Conservation (phyloP, 1,140 invertebrate species). For the Drosophila neocordata region DNA sequence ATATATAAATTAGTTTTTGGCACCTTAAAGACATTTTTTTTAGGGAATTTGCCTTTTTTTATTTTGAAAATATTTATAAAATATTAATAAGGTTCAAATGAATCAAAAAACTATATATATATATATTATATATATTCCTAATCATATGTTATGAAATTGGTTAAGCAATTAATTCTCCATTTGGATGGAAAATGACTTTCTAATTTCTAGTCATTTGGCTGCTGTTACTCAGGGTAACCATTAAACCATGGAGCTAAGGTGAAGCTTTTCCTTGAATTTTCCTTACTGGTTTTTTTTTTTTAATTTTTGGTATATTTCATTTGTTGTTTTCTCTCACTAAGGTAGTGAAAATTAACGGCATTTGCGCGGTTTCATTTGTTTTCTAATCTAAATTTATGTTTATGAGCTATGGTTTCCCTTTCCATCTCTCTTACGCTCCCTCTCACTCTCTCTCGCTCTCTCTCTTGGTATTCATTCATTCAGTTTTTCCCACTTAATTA, state of each 20-base stretch:
- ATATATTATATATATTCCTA: neutral
- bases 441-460: neutral
- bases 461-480: neutral
- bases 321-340: neutral
- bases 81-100: too few species aligned
- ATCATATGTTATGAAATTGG: neutral
- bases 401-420: conserved; percentile 62
- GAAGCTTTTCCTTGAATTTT: neutral
- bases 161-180: neutral
- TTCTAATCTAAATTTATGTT: conserved; percentile 81
- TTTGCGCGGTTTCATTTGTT: conserved; percentile 72
- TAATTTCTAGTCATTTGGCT: neutral
- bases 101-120: too few species aligned
- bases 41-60: too few species aligned
- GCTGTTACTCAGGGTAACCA: neutral
- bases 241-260: neutral
- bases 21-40: too few species aligned
- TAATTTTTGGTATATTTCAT: neutral
- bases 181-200: neutral
- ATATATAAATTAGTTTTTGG: too few species aligned
- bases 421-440: neutral
- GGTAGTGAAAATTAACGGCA: conserved; percentile 62
- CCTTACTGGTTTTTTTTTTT: neutral
- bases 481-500: conserved; percentile 46
- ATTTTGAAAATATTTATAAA: too few species aligned